Evolutionary conservation across 2,888 invertebrate species (phyloP).

Genomic region (Phaonia tiefii): DNA sequence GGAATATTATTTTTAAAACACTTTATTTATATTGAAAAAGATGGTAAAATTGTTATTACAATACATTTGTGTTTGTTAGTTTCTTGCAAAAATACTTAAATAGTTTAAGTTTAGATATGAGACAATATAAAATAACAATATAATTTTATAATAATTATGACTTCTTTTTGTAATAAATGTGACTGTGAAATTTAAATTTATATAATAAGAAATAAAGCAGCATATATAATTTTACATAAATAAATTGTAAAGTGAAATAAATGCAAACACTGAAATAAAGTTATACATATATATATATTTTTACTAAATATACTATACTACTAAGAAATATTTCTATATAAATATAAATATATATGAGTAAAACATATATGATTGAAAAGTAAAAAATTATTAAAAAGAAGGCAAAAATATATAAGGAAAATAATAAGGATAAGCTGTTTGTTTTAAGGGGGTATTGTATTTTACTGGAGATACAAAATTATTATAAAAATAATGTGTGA

Average conservation of each 20-base stretch:
- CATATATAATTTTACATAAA: neutral
- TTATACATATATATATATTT: neutral
- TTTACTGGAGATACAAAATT: no score
- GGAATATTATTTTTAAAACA: slow-evolving; percentile 30
- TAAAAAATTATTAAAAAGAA: neutral
- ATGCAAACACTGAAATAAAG: slow-evolving; percentile 5
- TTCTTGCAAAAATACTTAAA: slow-evolving; percentile 30
- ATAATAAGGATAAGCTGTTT: neutral
- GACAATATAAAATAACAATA: slow-evolving; percentile 23
- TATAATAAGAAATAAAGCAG: neutral
- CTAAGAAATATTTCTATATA: slow-evolving; percentile 26
- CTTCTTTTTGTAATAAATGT: no score
- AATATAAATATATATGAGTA: slow-evolving; percentile 20
- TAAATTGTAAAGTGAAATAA: no score
- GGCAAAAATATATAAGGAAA: neutral
- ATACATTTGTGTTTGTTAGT: slow-evolving; percentile 6
- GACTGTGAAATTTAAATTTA: no score
- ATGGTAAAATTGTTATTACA: slow-evolving; percentile 22
- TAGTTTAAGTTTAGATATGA: slow-evolving; percentile 25
- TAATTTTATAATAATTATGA: neutral
- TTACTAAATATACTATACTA: slow-evolving; percentile 9
- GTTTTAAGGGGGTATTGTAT: neutral
- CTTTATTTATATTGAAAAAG: slow-evolving; percentile 39
- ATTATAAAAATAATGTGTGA: no score
- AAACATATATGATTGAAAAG: neutral